Percentiles rank a stretch among this genome's conserved stretches.
Conservation (phyloP, 2,888 invertebrate genomes). For the Anoplius nigerrimus region DNA sequence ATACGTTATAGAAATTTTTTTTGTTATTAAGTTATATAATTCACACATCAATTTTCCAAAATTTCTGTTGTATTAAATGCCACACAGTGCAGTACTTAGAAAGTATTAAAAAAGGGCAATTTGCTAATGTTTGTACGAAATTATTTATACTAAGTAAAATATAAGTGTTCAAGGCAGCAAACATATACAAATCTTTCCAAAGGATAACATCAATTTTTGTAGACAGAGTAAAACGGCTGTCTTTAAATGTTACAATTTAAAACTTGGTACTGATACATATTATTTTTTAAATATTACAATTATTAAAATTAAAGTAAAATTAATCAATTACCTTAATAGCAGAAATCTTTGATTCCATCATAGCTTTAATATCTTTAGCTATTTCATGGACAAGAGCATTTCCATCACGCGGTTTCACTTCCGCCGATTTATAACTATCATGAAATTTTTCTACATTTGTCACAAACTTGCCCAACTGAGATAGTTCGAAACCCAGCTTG, state of each 20-base stretch:
- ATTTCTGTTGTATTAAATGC: too few species aligned
- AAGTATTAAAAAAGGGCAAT: too few species aligned
- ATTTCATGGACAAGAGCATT: conserved; percentile 87
- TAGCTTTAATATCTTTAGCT: conserved; percentile 88
- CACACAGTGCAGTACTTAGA: too few species aligned
- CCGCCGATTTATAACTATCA: conserved; percentile 88
- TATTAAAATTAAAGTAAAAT: conserved; percentile 23
- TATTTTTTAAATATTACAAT: neutral
- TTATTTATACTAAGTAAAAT: too few species aligned
- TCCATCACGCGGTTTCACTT: conserved; percentile 86
- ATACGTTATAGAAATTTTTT: too few species aligned
- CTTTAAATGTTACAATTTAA: neutral
- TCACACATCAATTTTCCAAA: too few species aligned
- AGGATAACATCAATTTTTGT: neutral
- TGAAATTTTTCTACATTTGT: conserved; percentile 87
- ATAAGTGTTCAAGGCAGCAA: too few species aligned
- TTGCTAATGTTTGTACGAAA: too few species aligned
- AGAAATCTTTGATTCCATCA: conserved; percentile 92
- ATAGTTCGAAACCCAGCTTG: conserved; percentile 87
- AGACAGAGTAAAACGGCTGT: neutral
- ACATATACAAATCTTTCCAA: too few species aligned
- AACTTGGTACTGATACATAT: neutral
- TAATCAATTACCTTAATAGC: conserved; percentile 83
- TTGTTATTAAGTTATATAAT: too few species aligned
- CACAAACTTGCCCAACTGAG: conserved; percentile 87